phyloP scores from a whole-genome alignment of 2,888 invertebrate species.

The Pachycephus smyrnensis region DNA sequence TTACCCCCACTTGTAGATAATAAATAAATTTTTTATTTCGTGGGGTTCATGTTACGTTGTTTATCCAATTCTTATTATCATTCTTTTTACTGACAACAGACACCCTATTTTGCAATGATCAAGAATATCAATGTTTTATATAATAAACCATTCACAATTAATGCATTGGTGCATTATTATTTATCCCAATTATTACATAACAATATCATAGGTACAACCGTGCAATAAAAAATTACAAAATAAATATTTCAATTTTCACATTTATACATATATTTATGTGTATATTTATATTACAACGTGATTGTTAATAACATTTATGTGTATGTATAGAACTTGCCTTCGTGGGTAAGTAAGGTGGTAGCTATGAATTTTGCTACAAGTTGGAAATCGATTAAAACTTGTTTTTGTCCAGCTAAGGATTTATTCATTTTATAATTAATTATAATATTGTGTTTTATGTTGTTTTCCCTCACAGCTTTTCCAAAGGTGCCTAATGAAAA shows the following conservation, averaged over 20 bases:
- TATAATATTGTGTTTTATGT: constrained; percentile 33
- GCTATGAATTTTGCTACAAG: constrained; percentile 25
- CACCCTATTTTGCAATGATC: not conserved
- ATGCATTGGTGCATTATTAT: constrained; percentile 62
- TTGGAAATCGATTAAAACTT: constrained; percentile 13
- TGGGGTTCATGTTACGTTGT: constrained; percentile 46
- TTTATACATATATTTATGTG: constrained; percentile 38
- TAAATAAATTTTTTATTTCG: constrained; percentile 46
- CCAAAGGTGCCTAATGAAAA: constrained; percentile 97
- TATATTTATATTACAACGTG: constrained; percentile 19
- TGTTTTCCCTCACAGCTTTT: constrained; percentile 80
- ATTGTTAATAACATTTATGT: constrained; percentile 21
- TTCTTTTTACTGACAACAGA: constrained; percentile 22
- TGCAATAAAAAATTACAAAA: constrained; percentile 24
- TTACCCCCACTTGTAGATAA: constrained; percentile 41
- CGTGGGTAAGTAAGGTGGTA: constrained; percentile 58
- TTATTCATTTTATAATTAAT: constrained; percentile 37
- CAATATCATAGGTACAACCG: not conserved
- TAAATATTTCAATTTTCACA: constrained; percentile 40
- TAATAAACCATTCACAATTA: constrained; percentile 58
- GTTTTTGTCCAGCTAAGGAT: constrained; percentile 7
- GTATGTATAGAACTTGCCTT: constrained; percentile 42
- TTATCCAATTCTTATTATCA: constrained; percentile 26
- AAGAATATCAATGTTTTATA: constrained; percentile 37
- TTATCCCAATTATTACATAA: constrained; percentile 43